A percentile compares a stretch with the other conserved stretches of the same genome.
These are phyloP conservation scores for Drosophila neonasuta DNA, from an alignment of 2,888 invertebrate species.

Conservation along the genomic window DNA sequence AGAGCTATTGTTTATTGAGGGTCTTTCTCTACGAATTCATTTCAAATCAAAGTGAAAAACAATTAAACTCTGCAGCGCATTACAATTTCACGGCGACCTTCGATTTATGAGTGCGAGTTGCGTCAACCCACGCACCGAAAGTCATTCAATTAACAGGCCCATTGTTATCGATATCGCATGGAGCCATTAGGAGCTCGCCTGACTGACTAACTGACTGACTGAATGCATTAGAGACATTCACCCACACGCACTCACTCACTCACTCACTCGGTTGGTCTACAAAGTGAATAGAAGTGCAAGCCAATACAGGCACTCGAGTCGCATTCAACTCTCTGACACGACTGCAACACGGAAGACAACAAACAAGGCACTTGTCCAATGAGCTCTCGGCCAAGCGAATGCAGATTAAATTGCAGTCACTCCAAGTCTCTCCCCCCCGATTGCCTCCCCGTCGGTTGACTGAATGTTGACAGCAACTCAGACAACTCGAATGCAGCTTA, in stretches of 20 bases:
- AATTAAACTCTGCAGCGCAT: conserved; percentile 46
- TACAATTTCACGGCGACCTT: conserved; percentile 62
- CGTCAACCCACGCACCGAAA: conserved; percentile 64
- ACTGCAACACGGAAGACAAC: conserved; percentile 56
- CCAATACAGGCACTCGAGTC: conserved; percentile 7
- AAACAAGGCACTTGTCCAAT: conserved; percentile 9
- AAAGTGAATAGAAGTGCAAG: conserved; percentile 34
- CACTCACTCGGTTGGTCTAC: not conserved
- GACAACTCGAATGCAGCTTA: not conserved
- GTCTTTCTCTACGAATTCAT: conserved; percentile 39
- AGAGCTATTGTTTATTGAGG: conserved; percentile 4
- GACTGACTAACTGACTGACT: not conserved
- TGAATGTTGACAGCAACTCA: conserved; percentile 12
- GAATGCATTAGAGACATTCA: conserved; percentile 36
- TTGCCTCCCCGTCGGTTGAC: not conserved
- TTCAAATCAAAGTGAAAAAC: conserved; percentile 30
- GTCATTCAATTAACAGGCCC: conserved; percentile 63
- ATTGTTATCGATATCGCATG: conserved; percentile 51
- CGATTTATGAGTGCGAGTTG: conserved; percentile 17
- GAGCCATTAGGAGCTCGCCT: conserved; percentile 24
- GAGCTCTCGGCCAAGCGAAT: not conserved
- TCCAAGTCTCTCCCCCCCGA: conserved; percentile 1
- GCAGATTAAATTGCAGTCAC: conserved; percentile 20
- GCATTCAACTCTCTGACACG: conserved; percentile 13
- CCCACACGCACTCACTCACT: conserved; percentile 39